Conservation (phyloP, 2,113 vertebrate species). For the Mesoclemmys tuberculata region DNA sequence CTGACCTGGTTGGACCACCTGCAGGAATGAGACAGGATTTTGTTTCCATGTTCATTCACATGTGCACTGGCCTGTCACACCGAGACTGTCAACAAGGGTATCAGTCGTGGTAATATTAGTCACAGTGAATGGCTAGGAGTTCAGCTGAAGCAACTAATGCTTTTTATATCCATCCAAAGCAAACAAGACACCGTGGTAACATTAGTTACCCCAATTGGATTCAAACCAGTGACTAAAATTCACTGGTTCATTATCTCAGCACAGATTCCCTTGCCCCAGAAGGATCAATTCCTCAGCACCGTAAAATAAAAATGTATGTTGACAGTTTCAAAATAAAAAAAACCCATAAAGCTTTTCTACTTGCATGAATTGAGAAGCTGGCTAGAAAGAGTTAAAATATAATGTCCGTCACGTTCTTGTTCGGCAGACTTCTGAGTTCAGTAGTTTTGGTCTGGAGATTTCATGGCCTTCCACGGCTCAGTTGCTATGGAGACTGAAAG, state of each 20-base stretch:
- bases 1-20: slow-evolving; percentile 39
- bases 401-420: neutral
- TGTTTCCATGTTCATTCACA: neutral
- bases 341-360: neutral
- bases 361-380: neutral
- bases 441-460: neutral
- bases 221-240: slow-evolving; percentile 20
- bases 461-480: neutral
- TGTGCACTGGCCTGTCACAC: slow-evolving; percentile 13
- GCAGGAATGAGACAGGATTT: slow-evolving; percentile 12
- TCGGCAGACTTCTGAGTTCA: neutral
- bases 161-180: slow-evolving; percentile 35
- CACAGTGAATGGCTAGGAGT: neutral
- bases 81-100: neutral
- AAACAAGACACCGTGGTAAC: neutral
- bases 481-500: neutral
- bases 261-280: neutral
- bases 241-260: slow-evolving; percentile 37
- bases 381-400: slow-evolving; percentile 6
- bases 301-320: neutral
- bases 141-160: slow-evolving; percentile 11
- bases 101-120: slow-evolving; percentile 15
- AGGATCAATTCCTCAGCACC: neutral
- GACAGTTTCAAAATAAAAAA: neutral
- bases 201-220: neutral